A percentile compares a stretch with the other conserved stretches of the same genome.
Evolutionary conservation across 2,113 vertebrate species (phyloP).

Genomic region (Leptosomus discolor): DNA sequence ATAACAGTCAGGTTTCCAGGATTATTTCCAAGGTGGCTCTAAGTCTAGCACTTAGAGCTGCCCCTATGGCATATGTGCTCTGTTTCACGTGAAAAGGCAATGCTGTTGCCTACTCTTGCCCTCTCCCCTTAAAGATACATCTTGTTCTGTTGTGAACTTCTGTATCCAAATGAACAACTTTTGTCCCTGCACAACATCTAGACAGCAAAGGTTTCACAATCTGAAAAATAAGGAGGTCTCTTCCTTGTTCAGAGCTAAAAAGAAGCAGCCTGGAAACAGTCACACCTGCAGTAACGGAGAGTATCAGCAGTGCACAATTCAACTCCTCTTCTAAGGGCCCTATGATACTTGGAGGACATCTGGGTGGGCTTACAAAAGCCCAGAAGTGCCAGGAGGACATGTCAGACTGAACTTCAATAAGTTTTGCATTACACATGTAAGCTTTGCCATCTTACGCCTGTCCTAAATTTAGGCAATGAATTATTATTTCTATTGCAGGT

Average conservation of each 20-base stretch:
- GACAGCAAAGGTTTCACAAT: neutral
- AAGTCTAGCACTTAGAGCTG: neutral
- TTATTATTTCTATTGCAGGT: neutral
- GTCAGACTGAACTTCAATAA: neutral
- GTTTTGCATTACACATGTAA: neutral
- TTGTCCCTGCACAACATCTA: neutral
- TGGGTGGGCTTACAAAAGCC: neutral
- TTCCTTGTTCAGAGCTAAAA: neutral
- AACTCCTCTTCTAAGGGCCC: neutral
- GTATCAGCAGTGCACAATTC: neutral
- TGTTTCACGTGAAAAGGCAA: neutral
- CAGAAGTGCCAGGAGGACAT: neutral
- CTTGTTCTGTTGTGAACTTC: neutral
- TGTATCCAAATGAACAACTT: neutral
- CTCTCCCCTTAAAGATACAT: neutral
- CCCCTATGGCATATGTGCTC: fast-evolving
- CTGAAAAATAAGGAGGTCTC: neutral
- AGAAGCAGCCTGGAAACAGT: neutral
- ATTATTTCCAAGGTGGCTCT: neutral
- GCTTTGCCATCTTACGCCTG: neutral
- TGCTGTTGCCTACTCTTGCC: neutral
- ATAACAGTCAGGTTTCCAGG: neutral
- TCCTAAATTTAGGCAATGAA: neutral
- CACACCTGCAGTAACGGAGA: neutral
- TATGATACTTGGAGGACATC: neutral